Evolutionary conservation across 2,888 invertebrate species (phyloP), one percentile per base, ranked within the genome.

Genomic region (Epinotia nisella): DNA sequence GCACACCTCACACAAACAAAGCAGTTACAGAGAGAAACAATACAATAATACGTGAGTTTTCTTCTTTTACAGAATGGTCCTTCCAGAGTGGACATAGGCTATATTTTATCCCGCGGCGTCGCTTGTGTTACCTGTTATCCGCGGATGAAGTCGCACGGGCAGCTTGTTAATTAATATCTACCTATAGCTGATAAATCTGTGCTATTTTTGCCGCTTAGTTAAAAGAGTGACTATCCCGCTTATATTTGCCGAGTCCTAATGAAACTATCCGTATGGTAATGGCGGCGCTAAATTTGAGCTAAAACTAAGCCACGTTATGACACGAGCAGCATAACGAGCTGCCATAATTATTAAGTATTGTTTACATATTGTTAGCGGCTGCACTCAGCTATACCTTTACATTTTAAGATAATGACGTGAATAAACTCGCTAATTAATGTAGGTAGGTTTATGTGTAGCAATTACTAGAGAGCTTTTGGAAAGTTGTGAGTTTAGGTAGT

Each of bases 231-330:
- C 21, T 24, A 11, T 10, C 13, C 19, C n/a, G 21, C 9, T 55
- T 66, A 66, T 0, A 41, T n/a, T 70, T 5, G n/a, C 21, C n/a
- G 29, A 56, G 56, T 64, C 35, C 60, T 61, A 67, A 56, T 67
- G 66, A 61, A 72, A 65, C 66, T 59, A 59, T 49, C 58, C 51
- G 59, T 69, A 69, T 65, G 71, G 24, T 65, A 59, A 65, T 65
- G 51, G 51, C 24, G 19, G 24, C 61, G 76, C 72, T 78, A 80
- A 81, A 83, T 80, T 78, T 77, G 75, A 74, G 77, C 76, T 78
- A 78, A 80, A 81, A 81, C 79, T 76, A 79, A 79, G 78, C 77
- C 59, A 65, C 70, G 71, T 76, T 80, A 78, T 80, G 78, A 45
- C 62, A 55, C 45, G 17, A 21, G 62, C 19, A 17, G n/a, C 61